These are phyloP conservation scores for Mobula hypostoma DNA, from an alignment of 2,113 vertebrate species.

Conservation along the genomic window DNA sequence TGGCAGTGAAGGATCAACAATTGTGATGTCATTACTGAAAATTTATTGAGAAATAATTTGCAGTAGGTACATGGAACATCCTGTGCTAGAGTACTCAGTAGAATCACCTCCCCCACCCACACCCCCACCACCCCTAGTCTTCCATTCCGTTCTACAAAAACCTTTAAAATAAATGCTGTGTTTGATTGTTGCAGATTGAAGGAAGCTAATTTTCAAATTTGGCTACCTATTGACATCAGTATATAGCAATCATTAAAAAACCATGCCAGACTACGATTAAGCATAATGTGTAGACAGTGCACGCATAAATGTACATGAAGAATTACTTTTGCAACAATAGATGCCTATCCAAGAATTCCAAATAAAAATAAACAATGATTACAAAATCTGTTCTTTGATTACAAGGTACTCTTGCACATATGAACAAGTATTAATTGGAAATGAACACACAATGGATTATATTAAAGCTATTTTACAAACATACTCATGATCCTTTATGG, in stretches of 20 bases:
- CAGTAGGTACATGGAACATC: background rate
- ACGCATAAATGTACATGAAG: background rate
- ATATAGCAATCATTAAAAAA: background rate
- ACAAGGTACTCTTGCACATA: background rate
- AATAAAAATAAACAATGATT: conserved; percentile 10
- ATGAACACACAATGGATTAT: background rate
- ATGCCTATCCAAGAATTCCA: background rate
- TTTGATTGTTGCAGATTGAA: background rate
- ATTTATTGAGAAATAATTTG: conserved; percentile 20
- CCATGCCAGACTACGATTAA: background rate
- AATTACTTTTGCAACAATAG: conserved; percentile 15
- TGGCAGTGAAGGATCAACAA: conserved; percentile 15
- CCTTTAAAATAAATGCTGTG: background rate
- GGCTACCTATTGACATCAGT: background rate
- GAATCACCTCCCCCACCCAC: too few species aligned
- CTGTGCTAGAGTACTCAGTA: background rate
- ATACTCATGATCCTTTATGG: background rate
- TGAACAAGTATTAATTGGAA: background rate
- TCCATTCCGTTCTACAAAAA: background rate
- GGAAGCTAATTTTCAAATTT: background rate
- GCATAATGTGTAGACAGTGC: conserved; percentile 16
- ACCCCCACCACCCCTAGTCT: background rate
- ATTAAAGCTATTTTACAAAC: background rate
- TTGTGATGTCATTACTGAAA: conserved; percentile 21
- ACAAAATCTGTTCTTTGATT: conserved; percentile 8